Evolutionary conservation across 2,797 vertebrate genomes (phyloP).

Genomic region (Adrianichthys oophorus): DNA sequence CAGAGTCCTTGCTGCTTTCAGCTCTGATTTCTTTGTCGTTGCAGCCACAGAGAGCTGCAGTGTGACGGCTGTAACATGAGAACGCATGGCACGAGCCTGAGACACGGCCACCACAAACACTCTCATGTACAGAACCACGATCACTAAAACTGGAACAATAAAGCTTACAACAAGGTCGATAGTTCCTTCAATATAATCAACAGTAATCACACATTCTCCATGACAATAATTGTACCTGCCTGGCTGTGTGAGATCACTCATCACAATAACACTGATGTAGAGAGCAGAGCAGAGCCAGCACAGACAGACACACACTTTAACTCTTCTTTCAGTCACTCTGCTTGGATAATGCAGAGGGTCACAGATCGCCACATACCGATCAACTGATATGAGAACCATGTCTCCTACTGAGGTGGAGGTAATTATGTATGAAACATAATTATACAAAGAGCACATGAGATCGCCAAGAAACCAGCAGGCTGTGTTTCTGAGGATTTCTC

Average conservation of each 20-base stretch:
- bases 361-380: not conserved
- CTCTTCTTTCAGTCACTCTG: not conserved
- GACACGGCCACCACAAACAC: not conserved
- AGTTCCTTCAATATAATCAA: not conserved
- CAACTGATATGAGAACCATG: not conserved
- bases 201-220: not conserved
- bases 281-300: slow-evolving; percentile 1
- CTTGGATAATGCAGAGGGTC: not conserved
- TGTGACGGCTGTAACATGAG: not conserved
- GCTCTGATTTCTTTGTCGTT: not conserved
- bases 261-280: not conserved
- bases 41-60: not conserved
- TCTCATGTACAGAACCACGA: slow-evolving; percentile 2
- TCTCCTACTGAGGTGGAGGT: not conserved
- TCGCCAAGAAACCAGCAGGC: slow-evolving; percentile 3
- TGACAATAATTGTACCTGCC: not conserved
- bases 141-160: not conserved
- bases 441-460: not conserved
- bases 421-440: not conserved
- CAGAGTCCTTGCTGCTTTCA: not conserved
- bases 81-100: not conserved
- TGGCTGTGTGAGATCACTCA: not conserved
- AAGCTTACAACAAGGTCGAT: not conserved
- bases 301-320: not conserved
- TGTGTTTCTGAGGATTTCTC: not conserved